phyloP scores from a whole-genome alignment of 2,113 vertebrate species.

The Eptesicus fuscus region DNA sequence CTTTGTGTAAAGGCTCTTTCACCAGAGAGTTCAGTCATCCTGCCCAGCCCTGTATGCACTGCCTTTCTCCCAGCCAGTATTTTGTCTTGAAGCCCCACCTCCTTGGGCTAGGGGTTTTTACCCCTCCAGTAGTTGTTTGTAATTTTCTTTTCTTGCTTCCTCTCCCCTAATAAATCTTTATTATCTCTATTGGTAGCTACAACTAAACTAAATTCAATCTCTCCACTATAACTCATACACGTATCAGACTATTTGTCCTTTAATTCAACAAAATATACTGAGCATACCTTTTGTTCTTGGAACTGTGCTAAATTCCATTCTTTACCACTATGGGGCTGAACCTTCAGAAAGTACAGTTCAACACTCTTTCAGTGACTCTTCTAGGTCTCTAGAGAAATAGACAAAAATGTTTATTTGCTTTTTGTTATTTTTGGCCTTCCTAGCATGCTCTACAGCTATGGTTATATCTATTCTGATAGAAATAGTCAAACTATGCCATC shows the following conservation, averaged over 20 bases:
- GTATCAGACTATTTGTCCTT: not conserved
- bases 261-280: not conserved
- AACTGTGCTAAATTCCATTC: not conserved
- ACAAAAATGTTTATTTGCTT: not conserved
- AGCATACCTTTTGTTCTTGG: not conserved
- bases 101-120: not conserved
- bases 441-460: not conserved
- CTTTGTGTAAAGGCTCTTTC: not conserved
- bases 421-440: not conserved
- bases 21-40: not conserved
- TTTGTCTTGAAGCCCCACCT: not conserved
- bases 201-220: not conserved
- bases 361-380: not conserved
- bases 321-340: not conserved
- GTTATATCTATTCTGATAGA: not conserved
- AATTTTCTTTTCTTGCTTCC: not conserved
- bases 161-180: not conserved
- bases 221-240: not conserved
- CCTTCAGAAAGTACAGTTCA: not conserved
- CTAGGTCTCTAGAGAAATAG: not conserved
- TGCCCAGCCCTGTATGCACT: not conserved
- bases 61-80: not conserved
- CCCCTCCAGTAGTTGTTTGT: not conserved
- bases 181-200: not conserved
- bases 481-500: not conserved